phyloP scores from a whole-genome alignment of 1,140 invertebrate genomes.

The Agrilus planipennis region DNA sequence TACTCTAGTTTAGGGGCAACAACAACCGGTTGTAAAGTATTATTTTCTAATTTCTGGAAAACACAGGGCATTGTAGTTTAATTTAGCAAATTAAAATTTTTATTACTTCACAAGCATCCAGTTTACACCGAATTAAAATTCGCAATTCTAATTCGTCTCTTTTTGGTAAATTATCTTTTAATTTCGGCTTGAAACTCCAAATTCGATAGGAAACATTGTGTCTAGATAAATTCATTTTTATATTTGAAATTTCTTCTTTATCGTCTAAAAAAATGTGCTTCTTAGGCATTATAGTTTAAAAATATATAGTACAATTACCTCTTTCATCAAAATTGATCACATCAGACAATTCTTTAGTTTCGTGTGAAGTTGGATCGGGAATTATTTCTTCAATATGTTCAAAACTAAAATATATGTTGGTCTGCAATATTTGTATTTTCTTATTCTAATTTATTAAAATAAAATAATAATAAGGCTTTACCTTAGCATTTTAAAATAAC shows the following conservation, averaged over 20 bases:
- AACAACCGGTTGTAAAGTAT: slow-evolving; percentile 21
- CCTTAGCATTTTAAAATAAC: slow-evolving; percentile 15
- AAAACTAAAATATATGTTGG: not conserved
- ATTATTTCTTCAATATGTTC: not conserved
- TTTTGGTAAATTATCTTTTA: slow-evolving; percentile 27
- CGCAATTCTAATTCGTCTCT: slow-evolving; percentile 29
- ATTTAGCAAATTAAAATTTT: slow-evolving; percentile 5
- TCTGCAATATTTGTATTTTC: not conserved
- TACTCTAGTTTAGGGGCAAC: slow-evolving; percentile 38
- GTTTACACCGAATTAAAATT: slow-evolving; percentile 35
- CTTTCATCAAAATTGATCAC: not conserved
- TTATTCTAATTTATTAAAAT: not conserved
- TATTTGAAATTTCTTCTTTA: not conserved
- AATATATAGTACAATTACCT: not conserved
- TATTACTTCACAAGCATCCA: slow-evolving; percentile 34
- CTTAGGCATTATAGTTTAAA: not conserved
- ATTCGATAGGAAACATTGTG: slow-evolving; percentile 34
- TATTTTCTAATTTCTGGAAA: slow-evolving; percentile 9
- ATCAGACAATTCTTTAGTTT: not conserved
- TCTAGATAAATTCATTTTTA: slow-evolving; percentile 4
- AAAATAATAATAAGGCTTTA: not conserved
- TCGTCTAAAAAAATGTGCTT: not conserved
- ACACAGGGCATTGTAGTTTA: not conserved
- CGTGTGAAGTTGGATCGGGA: not conserved
- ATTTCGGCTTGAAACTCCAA: slow-evolving; percentile 32